Percentiles rank a stretch among this genome's conserved stretches.
Evolutionary conservation across 1,140 invertebrate species (phyloP).

Genomic region (Nautilus pompilius): DNA sequence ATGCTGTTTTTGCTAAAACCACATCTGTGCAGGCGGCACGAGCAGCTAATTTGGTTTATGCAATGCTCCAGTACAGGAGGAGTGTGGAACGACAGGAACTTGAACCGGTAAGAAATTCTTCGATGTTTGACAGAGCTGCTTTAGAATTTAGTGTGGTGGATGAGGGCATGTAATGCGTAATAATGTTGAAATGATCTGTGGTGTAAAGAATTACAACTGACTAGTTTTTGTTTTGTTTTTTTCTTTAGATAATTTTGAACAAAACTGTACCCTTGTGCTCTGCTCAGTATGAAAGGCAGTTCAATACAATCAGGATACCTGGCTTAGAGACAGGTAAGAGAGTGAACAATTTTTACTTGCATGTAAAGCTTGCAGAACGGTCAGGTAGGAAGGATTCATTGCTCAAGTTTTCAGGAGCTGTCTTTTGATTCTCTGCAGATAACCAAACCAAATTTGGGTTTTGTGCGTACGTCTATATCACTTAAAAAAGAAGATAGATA

Average conservation of each 20-base stretch:
- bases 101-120: conserved; percentile 72
- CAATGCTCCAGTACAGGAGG: conserved; percentile 80
- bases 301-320: conserved; percentile 93
- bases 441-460: no score
- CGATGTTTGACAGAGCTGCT: background rate
- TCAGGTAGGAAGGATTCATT: no score
- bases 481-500: no score
- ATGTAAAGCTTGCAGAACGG: no score
- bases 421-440: no score
- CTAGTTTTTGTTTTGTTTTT: background rate
- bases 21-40: conserved; percentile 82
- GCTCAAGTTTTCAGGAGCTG: no score
- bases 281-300: conserved; percentile 95
- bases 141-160: background rate
- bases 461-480: no score
- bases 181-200: conserved; percentile 24
- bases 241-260: conserved; percentile 77
- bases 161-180: no score
- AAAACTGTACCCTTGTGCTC: conserved; percentile 93
- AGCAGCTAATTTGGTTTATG: conserved; percentile 83
- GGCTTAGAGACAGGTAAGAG: conserved; percentile 86
- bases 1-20: conserved; percentile 82
- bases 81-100: conserved; percentile 90
- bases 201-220: background rate
- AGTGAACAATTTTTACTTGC: no score